Evolutionary conservation across 53 echinoderm and acorn worm species (phyloP).

Genomic region (Stichopus horrens): DNA sequence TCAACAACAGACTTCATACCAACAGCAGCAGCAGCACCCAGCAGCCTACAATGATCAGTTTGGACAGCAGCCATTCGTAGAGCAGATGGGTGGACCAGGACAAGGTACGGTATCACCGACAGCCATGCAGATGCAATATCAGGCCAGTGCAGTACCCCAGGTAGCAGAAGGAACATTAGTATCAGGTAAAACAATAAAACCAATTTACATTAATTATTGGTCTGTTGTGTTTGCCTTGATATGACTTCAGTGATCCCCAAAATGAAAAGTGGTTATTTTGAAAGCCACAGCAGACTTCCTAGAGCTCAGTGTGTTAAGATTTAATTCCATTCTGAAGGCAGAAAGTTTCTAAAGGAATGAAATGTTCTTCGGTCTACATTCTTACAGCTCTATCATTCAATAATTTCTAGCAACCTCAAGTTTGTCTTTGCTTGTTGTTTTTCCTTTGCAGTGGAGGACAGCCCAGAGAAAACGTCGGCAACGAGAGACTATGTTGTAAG

Average conservation of each 20-base stretch:
- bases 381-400: too few relatives aligned
- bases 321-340: too few relatives aligned
- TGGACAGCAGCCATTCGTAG: slow-evolving; percentile 46
- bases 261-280: too few relatives aligned
- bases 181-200: background rate
- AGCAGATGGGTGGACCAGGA: slow-evolving; percentile 16
- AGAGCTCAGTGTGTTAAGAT: too few relatives aligned
- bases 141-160: background rate
- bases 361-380: too few relatives aligned
- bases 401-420: too few relatives aligned
- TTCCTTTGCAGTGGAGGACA: slow-evolving; percentile 35
- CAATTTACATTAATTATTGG: too few relatives aligned
- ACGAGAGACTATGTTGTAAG: slow-evolving; percentile 25
- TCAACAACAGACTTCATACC: slow-evolving; percentile 57
- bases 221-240: too few relatives aligned
- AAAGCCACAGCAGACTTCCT: too few relatives aligned
- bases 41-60: slow-evolving; percentile 36
- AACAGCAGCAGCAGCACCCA: slow-evolving; percentile 6
- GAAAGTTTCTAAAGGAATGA: too few relatives aligned
- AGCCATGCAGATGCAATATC: slow-evolving; percentile 21
- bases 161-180: slow-evolving; percentile 41
- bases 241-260: too few relatives aligned
- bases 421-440: background rate
- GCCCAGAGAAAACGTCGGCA: background rate
- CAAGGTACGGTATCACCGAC: slow-evolving; percentile 30